A percentile compares a stretch with the other conserved stretches of the same genome.
Evolutionary conservation across 2,888 invertebrate genomes (phyloP).

Genomic region (Opisthograptis luteolata): DNA sequence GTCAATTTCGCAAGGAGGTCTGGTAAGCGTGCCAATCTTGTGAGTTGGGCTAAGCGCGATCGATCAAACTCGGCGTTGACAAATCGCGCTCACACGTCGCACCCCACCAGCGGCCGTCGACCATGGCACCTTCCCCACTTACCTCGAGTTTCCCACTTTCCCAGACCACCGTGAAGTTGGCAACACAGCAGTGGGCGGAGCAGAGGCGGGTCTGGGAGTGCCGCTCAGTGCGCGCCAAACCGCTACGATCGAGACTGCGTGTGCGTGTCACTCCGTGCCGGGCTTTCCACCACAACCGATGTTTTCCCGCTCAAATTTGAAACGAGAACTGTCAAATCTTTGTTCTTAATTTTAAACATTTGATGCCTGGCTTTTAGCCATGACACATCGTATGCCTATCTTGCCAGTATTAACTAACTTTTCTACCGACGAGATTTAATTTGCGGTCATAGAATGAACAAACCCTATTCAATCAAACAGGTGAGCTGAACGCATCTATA

Average conservation of each 20-base stretch:
- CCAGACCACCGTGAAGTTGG: constrained; percentile 68
- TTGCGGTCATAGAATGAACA: constrained; percentile 29
- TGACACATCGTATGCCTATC: constrained; percentile 11
- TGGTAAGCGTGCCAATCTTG: constrained; percentile 10
- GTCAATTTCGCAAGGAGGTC: constrained; percentile 30
- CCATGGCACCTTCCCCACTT: constrained; percentile 61
- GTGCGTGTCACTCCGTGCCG: constrained; percentile 50
- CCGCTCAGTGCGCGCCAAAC: constrained; percentile 52
- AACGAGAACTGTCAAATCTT: constrained; percentile 37
- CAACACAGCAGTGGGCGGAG: constrained; percentile 66
- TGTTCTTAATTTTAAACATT: too few relatives aligned
- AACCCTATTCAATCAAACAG: constrained; percentile 60
- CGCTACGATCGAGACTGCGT: constrained; percentile 54
- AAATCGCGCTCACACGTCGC: constrained; percentile 47
- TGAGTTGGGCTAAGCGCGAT: constrained; percentile 36
- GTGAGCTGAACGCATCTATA: constrained; percentile 65
- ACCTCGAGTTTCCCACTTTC: constrained; percentile 76
- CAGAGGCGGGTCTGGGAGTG: constrained; percentile 65
- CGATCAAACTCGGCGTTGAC: constrained; percentile 51
- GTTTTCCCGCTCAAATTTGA: constrained; percentile 46
- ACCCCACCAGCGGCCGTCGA: constrained; percentile 54
- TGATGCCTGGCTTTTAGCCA: too few relatives aligned
- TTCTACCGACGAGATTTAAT: constrained; percentile 29
- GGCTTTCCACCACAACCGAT: constrained; percentile 57
- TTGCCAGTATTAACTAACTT: constrained; percentile 15